phyloP scores from a whole-genome alignment of 1,140 invertebrate species.

The Euwallacea similis region DNA sequence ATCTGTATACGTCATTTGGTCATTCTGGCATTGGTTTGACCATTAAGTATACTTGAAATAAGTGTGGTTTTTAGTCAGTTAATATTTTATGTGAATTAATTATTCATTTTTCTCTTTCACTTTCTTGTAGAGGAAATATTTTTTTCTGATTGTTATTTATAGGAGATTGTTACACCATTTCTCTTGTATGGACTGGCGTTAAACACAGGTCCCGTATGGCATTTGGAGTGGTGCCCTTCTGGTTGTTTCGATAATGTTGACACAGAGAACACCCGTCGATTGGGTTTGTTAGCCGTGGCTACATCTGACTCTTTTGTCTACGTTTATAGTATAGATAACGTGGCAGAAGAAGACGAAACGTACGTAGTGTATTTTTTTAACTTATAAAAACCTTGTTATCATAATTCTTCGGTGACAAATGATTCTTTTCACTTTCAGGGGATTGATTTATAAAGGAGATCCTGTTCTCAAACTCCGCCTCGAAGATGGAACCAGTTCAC shows the following conservation, averaged over 20 bases:
- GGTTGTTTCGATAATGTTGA: conserved; percentile 58
- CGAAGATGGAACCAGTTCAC: conserved; percentile 22
- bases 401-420: not conserved
- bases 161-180: conserved; percentile 42
- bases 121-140: not conserved
- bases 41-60: no score
- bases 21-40: no score
- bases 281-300: conserved; percentile 71
- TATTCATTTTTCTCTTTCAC: not conserved
- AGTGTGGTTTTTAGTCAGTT: no score
- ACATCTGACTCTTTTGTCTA: conserved; percentile 65
- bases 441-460: conserved; percentile 46
- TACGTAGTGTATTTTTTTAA: conserved; percentile 23
- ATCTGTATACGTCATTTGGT: no score
- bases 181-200: conserved; percentile 64
- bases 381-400: not conserved
- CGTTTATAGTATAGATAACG: conserved; percentile 62
- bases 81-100: no score
- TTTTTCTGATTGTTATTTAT: not conserved
- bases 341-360: conserved; percentile 28
- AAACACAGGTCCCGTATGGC: conserved; percentile 68
- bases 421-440: conserved; percentile 31
- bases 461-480: conserved; percentile 48
- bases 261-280: conserved; percentile 48
- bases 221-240: conserved; percentile 75